Conservation (phyloP, 2,797 vertebrate species). For the Pipistrellus kuhlii region DNA sequence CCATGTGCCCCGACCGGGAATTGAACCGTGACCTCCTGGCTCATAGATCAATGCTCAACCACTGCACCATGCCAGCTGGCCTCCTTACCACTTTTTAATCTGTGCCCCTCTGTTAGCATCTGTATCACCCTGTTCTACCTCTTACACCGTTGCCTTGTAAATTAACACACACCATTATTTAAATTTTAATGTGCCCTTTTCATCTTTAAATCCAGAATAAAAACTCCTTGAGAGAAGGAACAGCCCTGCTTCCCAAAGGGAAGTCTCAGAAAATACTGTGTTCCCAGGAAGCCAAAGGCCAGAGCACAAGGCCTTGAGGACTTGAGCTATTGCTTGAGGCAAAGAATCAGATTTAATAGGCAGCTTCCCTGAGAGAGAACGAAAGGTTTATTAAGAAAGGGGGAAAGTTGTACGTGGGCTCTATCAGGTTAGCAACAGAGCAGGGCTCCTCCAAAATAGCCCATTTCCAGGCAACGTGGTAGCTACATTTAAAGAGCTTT, state of each 20-base stretch:
- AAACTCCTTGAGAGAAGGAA: background rate
- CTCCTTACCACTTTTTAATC: background rate
- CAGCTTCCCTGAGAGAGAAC: background rate
- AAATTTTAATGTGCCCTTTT: background rate
- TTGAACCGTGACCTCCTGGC: too few species aligned
- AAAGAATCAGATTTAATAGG: background rate
- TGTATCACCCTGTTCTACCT: background rate
- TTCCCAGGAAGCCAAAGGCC: background rate
- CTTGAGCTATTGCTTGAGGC: background rate
- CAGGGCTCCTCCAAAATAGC: background rate
- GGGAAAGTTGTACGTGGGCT: background rate
- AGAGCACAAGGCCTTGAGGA: background rate
- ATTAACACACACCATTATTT: background rate
- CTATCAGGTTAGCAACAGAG: background rate
- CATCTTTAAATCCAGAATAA: background rate
- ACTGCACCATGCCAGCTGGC: too few species aligned
- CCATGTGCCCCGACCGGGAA: too few species aligned
- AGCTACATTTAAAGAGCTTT: background rate
- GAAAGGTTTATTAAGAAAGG: background rate
- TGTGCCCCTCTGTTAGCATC: background rate
- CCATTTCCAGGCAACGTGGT: too few species aligned
- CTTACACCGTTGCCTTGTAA: background rate
- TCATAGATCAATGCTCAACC: too few species aligned
- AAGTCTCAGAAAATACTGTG: background rate
- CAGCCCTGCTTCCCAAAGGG: background rate